Evolutionary conservation across 1,140 invertebrate species (phyloP).

Genomic region (Anagrus nilaparvatae): DNA sequence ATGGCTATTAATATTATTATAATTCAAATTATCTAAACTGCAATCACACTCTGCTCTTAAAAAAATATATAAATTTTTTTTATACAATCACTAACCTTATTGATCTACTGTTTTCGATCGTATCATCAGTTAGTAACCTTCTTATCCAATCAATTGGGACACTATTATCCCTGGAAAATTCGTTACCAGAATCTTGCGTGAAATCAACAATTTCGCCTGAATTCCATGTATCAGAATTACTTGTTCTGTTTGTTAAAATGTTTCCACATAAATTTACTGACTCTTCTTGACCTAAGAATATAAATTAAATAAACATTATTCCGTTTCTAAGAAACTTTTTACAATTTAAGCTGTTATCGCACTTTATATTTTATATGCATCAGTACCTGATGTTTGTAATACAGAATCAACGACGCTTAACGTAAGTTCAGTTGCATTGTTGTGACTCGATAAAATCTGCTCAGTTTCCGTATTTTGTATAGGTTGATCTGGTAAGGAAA

Average conservation of each 20-base stretch:
- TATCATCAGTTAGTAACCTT: constrained; percentile 31
- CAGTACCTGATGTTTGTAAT: constrained; percentile 26
- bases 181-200: constrained; percentile 27
- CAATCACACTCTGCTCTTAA: too few relatives aligned
- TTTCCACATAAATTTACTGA: constrained; percentile 20
- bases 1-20: too few relatives aligned
- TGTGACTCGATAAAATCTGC: constrained; percentile 18
- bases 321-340: too few relatives aligned
- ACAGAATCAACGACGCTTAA: constrained; percentile 37
- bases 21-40: too few relatives aligned
- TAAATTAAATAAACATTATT: not conserved
- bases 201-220: constrained; percentile 27
- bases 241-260: constrained; percentile 13
- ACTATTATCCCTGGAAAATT: constrained; percentile 26
- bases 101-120: constrained; percentile 25
- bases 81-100: constrained; percentile 24
- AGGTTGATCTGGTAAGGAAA: constrained; percentile 24
- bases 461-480: constrained; percentile 26
- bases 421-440: constrained; percentile 29
- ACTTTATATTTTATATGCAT: constrained; percentile 29
- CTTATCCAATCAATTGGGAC: constrained; percentile 36
- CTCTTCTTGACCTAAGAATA: constrained; percentile 17
- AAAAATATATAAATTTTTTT: constrained; percentile 1
- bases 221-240: constrained; percentile 10
- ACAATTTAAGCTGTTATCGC: too few relatives aligned